These are phyloP conservation scores for Neocrepidodera transversa DNA, from an alignment of 2,888 invertebrate species.

Conservation along the genomic window DNA sequence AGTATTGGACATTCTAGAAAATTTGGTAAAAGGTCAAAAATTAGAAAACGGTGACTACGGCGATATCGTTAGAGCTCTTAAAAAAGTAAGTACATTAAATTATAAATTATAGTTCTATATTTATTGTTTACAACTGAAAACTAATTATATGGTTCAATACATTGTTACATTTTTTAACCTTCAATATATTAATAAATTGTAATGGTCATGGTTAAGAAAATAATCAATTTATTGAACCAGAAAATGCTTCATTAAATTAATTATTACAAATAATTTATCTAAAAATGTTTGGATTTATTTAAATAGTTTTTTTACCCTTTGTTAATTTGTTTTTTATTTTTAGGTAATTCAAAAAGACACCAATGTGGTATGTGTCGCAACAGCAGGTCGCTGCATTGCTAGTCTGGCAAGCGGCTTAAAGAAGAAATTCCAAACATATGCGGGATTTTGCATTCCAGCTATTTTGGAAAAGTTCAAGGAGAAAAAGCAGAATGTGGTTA, in stretches of 20 bases:
- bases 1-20: constrained; percentile 82
- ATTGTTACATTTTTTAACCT: not conserved
- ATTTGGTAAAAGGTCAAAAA: constrained; percentile 80
- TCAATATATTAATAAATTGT: not conserved
- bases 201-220: not conserved
- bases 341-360: constrained; percentile 92
- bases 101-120: not conserved
- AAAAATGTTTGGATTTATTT: not conserved
- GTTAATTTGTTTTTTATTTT: constrained; percentile 37
- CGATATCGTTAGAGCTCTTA: constrained; percentile 83
- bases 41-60: constrained; percentile 93
- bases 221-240: not conserved
- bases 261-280: not conserved
- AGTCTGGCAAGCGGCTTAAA: constrained; percentile 86
- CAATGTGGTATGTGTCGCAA: constrained; percentile 91
- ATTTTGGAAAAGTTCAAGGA: constrained; percentile 97
- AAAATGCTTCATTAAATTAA: not conserved
- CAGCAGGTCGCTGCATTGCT: constrained; percentile 84
- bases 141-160: constrained; percentile 1
- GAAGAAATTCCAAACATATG: constrained; percentile 86
- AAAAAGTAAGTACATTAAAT: constrained; percentile 69
- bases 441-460: constrained; percentile 75
- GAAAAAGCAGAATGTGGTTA: constrained; percentile 91
- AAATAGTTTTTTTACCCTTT: not conserved
- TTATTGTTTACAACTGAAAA: not conserved